Evolutionary conservation across 37 sponge, comb jelly and placozoan genomes (phyloP).

Genomic region (Cliona cf. orientalis): DNA sequence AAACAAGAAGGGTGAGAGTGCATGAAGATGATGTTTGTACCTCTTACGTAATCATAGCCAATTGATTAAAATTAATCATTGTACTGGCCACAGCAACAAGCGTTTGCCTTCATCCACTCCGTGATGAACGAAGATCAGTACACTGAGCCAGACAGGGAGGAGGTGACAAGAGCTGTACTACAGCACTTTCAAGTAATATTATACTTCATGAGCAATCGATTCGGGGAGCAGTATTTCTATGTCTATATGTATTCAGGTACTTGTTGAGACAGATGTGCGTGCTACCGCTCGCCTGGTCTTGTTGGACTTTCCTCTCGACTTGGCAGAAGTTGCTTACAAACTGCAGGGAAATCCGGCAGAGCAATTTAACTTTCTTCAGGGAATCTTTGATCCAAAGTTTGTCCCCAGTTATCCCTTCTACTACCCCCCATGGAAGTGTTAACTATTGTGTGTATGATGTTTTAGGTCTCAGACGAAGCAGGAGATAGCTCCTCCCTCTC

Average conservation of each 20-base stretch:
- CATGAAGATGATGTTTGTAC: background rate
- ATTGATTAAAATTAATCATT: too few species aligned
- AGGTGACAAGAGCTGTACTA: constrained; percentile 62
- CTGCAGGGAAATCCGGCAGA: constrained; percentile 45
- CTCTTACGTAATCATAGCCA: background rate
- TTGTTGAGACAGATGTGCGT: constrained; percentile 57
- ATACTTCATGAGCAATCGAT: too few species aligned
- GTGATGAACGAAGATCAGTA: constrained; percentile 81
- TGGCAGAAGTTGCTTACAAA: constrained; percentile 60
- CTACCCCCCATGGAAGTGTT: too few species aligned
- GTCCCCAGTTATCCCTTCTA: too few species aligned
- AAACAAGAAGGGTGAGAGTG: constrained; percentile 64
- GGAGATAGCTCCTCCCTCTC: constrained; percentile 62
- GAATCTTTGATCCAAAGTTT: constrained; percentile 78
- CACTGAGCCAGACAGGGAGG: constrained; percentile 76
- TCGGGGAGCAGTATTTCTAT: background rate
- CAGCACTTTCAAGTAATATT: too few species aligned
- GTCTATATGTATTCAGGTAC: constrained; percentile 30
- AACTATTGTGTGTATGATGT: too few species aligned
- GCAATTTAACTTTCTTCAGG: constrained; percentile 71
- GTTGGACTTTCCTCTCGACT: constrained; percentile 76
- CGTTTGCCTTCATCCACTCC: constrained; percentile 77
- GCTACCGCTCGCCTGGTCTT: constrained; percentile 77
- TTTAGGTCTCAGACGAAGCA: constrained; percentile 36
- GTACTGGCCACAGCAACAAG: constrained; percentile 73